Evolutionary conservation across 2,113 vertebrate species (phyloP), one percentile per base, ranked within the genome.

Genomic region (Strix aluco): DNA sequence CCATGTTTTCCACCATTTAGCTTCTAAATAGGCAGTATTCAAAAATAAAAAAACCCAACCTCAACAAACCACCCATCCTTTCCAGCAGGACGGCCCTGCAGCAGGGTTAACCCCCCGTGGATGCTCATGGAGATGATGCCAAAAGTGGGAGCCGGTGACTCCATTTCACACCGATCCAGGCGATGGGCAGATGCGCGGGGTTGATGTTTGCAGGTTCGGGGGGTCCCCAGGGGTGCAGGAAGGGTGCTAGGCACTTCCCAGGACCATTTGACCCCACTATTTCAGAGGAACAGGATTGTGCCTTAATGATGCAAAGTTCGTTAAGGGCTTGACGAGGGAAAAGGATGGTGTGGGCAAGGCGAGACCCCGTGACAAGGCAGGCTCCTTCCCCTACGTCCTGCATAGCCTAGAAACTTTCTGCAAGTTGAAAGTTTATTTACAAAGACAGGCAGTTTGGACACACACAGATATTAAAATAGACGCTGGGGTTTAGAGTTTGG

Each of bases 1-100:
- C 95, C 94, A 92, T 94, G 95, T 92, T 96, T 96, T 83, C 90
- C 82, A 71, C 70, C 71, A 59, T 93, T 93, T 88, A 30, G 88
- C 57, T 93, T 90, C 92, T 92, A 88, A 97, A 94, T 65, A 96
- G 94, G 88, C 94, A 74, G 90, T 12, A 84, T 93, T 95, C 49
- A 95, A 83, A 91, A 46, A 79, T 77, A 92, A 36, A 49, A 26
- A 9, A 9, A 29, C 13, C 73, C 73, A 55, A n/a, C 8, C 34
- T 49, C 93, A 57, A 15, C 65, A 40, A 32, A 26, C 2, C 51
- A 34, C 49, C 44, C 38, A 2, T 40, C 69, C 46, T 19, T 42
- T 36, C 51, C 91, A 51, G 79, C 59, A 38, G 94, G 57, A 63
- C 8, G 6, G 57, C 51, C 73, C 38, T 5, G 57, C 78, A 55